phyloP scores from a whole-genome alignment of 2,888 invertebrate species.

The Meiosimyza decipiens region DNA sequence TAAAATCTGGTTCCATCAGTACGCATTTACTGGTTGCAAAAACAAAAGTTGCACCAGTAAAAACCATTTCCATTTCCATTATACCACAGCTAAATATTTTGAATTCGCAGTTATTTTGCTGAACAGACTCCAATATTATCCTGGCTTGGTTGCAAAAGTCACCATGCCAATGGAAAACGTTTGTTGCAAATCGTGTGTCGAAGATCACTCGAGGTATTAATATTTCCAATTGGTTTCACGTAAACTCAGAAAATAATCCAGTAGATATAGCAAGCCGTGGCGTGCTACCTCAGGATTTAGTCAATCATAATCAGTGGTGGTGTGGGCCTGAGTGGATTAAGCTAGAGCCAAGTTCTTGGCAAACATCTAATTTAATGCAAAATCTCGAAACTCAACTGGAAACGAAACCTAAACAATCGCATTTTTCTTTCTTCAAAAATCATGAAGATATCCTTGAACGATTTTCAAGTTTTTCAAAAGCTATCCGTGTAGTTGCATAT shows the following conservation, averaged over 20 bases:
- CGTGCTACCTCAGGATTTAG: constrained; percentile 26
- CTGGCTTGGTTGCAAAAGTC: constrained; percentile 31
- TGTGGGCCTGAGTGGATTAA: constrained; percentile 30
- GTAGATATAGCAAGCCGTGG: constrained; percentile 34
- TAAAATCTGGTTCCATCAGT: neutral
- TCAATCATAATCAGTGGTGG: constrained; percentile 32
- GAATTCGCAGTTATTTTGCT: neutral
- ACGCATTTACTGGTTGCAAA: constrained; percentile 28
- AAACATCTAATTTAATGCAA: too few species aligned
- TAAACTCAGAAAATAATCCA: constrained; percentile 27
- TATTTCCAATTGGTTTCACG: constrained; percentile 32
- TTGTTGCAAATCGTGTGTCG: constrained; percentile 24
- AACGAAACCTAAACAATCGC: too few species aligned
- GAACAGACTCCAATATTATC: constrained; percentile 32
- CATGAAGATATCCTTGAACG: too few species aligned
- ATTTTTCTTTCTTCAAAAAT: too few species aligned
- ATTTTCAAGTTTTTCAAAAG: too few species aligned
- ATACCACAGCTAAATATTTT: neutral
- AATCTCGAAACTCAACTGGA: too few species aligned
- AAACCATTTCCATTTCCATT: constrained; percentile 16
- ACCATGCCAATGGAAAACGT: constrained; percentile 24
- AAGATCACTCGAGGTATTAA: constrained; percentile 19
- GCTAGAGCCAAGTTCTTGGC: neutral
- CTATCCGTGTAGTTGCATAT: too few species aligned
- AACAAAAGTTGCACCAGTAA: constrained; percentile 34